phyloP scores from a whole-genome alignment of 2,888 invertebrate genomes.

The Apoda limacodes region DNA sequence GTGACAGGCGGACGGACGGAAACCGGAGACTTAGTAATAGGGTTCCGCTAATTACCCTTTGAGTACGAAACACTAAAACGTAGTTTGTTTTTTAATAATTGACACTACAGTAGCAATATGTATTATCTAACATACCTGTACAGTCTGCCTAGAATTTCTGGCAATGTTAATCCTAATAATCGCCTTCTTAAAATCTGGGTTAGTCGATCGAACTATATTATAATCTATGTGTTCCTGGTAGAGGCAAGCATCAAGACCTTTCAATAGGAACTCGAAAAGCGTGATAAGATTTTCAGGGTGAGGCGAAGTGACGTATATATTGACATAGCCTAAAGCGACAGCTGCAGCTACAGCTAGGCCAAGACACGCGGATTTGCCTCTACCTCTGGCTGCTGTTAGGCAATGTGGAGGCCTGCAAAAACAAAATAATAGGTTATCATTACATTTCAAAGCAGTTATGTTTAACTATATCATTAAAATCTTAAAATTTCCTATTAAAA shows the following conservation, averaged over 20 bases:
- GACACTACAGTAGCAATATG: too few species aligned
- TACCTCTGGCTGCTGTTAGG: conserved; percentile 94
- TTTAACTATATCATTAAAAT: conserved; percentile 1
- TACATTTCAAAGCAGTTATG: neutral
- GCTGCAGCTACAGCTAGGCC: conserved; percentile 92
- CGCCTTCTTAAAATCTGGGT: conserved; percentile 97
- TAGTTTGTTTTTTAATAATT: too few species aligned
- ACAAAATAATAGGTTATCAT: neutral
- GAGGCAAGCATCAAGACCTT: conserved; percentile 93
- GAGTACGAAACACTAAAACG: too few species aligned
- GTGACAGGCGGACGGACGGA: too few species aligned
- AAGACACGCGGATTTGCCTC: conserved; percentile 98
- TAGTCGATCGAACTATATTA: conserved; percentile 92
- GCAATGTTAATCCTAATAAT: conserved; percentile 93
- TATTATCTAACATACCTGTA: conserved; percentile 82
- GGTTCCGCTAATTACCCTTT: too few species aligned
- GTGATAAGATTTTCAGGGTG: conserved; percentile 98
- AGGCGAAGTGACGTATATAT: conserved; percentile 97
- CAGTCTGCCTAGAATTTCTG: conserved; percentile 91
- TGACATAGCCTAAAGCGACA: conserved; percentile 87
- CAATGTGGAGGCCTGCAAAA: conserved; percentile 86
- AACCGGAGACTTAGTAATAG: too few species aligned
- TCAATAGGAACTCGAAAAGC: conserved; percentile 95
- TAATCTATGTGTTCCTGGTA: conserved; percentile 98
- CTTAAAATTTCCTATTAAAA: too few species aligned